A percentile compares a stretch with the other conserved stretches of the same genome.
Evolutionary conservation across 1,140 invertebrate species (phyloP).

Genomic region (Zaprionus camerounensis): DNA sequence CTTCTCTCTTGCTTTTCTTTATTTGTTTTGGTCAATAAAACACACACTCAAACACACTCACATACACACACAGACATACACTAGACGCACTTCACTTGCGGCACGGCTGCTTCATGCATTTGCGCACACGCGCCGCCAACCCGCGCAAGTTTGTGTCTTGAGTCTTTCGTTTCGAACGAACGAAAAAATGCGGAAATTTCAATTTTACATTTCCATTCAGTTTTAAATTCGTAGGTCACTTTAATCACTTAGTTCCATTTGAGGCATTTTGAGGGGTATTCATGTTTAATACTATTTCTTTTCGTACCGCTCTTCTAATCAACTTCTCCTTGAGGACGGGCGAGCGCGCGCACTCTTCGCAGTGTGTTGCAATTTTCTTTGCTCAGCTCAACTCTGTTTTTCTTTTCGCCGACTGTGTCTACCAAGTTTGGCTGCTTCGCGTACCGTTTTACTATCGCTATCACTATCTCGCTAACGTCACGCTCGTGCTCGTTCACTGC

Average conservation of each 20-base stretch:
- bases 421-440: conserved; percentile 56
- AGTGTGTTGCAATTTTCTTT: conserved; percentile 69
- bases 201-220: not conserved
- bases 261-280: not conserved
- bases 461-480: conserved; percentile 16
- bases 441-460: conserved; percentile 30
- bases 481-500: not conserved
- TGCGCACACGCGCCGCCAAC: conserved; percentile 47
- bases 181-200: conserved; percentile 35
- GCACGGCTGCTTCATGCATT: conserved; percentile 43
- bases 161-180: conserved; percentile 63
- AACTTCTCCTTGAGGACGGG: conserved; percentile 55
- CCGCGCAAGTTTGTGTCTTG: conserved; percentile 69
- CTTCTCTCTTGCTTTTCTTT: conserved; percentile 39
- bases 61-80: conserved; percentile 10
- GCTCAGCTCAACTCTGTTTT: conserved; percentile 31
- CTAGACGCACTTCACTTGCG: conserved; percentile 41
- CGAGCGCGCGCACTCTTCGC: conserved; percentile 42
- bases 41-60: conserved; percentile 31
- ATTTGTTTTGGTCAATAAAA: conserved; percentile 41
- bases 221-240: not conserved
- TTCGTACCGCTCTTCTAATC: conserved; percentile 52
- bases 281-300: conserved; percentile 15
- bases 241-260: conserved; percentile 15
- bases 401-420: conserved; percentile 45